Percentiles rank a stretch among this genome's conserved stretches.
Evolutionary conservation across 2,797 vertebrate genomes (phyloP).

Genomic region (Percopsis omiscomaycus): DNA sequence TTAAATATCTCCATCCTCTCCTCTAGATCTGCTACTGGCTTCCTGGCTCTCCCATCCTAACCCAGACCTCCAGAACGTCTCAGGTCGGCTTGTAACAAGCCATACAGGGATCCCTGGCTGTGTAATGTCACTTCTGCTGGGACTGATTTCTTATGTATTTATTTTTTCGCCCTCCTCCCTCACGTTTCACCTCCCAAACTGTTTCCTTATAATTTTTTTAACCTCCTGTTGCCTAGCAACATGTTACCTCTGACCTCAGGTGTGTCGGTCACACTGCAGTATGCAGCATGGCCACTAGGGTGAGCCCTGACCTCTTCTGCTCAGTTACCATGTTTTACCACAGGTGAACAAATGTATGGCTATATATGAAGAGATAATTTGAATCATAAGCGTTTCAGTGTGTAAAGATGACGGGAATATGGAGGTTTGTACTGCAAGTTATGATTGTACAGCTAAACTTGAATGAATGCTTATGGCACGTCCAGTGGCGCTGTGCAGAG

Average conservation of each 20-base stretch:
- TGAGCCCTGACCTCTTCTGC: not conserved
- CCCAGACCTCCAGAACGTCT: slow-evolving; percentile 12
- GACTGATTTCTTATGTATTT: slow-evolving; percentile 8
- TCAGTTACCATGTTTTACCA: slow-evolving; percentile 5
- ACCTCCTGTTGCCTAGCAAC: too few species aligned
- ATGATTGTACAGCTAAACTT: slow-evolving; percentile 56
- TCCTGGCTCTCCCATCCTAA: slow-evolving; percentile 75
- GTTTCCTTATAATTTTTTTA: slow-evolving; percentile 55
- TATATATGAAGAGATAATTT: too few species aligned
- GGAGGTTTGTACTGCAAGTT: slow-evolving; percentile 62
- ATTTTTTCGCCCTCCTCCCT: slow-evolving; percentile 5
- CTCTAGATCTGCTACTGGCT: slow-evolving; percentile 73
- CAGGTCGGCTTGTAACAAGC: slow-evolving; percentile 22
- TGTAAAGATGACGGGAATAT: slow-evolving; percentile 5
- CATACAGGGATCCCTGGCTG: not conserved
- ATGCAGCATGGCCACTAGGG: not conserved
- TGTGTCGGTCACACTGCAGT: not conserved
- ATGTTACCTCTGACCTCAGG: not conserved
- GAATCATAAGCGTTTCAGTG: too few species aligned
- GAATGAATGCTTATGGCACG: slow-evolving; percentile 34
- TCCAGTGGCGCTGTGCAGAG: not conserved
- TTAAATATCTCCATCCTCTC: slow-evolving; percentile 15
- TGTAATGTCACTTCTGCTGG: slow-evolving; percentile 13
- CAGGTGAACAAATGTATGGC: not conserved
- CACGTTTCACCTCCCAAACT: slow-evolving; percentile 43